A percentile compares a stretch with the other conserved stretches of the same genome.
Conservation (phyloP, 2,797 vertebrate genomes). For the Cyclopterus lumpus region DNA sequence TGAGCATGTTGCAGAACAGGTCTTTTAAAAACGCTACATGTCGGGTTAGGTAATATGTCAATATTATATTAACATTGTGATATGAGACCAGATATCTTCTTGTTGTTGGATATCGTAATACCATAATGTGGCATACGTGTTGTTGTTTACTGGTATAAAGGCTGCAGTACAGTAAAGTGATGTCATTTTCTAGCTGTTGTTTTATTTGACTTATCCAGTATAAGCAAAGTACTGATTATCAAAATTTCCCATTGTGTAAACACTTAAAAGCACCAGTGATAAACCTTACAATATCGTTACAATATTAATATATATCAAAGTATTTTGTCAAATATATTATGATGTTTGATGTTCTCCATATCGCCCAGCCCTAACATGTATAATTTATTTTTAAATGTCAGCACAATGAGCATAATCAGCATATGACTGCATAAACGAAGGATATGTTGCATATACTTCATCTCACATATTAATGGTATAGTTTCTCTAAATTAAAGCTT, state of each 20-base stretch:
- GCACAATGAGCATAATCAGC: neutral
- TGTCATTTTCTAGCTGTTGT: neutral
- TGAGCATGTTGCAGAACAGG: no score
- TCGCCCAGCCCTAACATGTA: neutral
- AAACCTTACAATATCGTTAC: no score
- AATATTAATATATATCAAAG: no score
- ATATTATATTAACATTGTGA: neutral
- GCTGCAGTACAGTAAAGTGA: neutral
- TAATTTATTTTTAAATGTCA: constrained; percentile 17
- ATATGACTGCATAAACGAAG: neutral
- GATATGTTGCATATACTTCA: neutral
- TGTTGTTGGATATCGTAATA: neutral
- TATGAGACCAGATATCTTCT: neutral
- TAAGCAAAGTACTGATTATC: no score
- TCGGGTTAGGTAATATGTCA: neutral
- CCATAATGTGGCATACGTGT: neutral
- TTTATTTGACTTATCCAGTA: neutral
- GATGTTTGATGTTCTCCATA: no score
- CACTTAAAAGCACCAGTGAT: no score
- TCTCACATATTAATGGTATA: neutral
- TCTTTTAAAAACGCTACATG: constrained; percentile 1
- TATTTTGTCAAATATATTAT: no score
- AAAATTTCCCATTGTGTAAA: no score
- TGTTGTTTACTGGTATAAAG: neutral
- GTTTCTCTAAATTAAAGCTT: neutral